Evolutionary conservation across 1,140 invertebrate genomes (phyloP), one percentile per base, ranked within the genome.

Genomic region (Triops cancriformis): DNA sequence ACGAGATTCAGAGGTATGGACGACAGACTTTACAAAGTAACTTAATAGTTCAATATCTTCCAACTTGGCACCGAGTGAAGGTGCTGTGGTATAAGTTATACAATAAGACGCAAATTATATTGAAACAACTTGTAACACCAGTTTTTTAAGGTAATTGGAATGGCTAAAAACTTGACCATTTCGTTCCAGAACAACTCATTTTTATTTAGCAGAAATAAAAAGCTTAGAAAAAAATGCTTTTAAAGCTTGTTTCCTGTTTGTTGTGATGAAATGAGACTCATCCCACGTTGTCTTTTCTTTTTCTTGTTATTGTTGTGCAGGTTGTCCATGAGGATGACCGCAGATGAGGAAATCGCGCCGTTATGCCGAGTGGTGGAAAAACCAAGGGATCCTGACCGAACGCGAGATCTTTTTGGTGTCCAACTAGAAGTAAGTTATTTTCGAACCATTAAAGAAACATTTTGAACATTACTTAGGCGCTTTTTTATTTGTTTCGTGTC

Each of bases 341-440:
- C 75, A 64, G 75, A 76, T 41, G 75, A 27, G 5, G 75, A 76
- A 23, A 64, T 76, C 7, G 26, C 26, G 14, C 42, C 43, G 42
- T 43, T 27, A 7, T 79, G 76, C 72, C 64, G 77, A n/a, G 76
- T 64, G 12, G 72, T 79, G 26, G 79, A 80, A 41, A 80, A 80
- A 78, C 82, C 82, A 45, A 82, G 80, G 82, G 85, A 83, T 84
- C 85, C 74, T 82, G 85, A 83, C 27, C 83, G 87, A 77, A 87
- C 88, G 42, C 81, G 88, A 78, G 88, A 89, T 82, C 84, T 90
- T 27, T 90, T 90, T 81, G 89, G 89, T 27, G 86, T 90, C 73
- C 89, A 90, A 79, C 83, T 90, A 10, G 88, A 90, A 85, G 88
- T 89, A 83, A 85, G 83, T 81, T 18, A 73, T 76, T n/a, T 42